Base-by-base conservation (phyloP, 2,888 invertebrate genomes). In the Hipparchia semele region DNA sequence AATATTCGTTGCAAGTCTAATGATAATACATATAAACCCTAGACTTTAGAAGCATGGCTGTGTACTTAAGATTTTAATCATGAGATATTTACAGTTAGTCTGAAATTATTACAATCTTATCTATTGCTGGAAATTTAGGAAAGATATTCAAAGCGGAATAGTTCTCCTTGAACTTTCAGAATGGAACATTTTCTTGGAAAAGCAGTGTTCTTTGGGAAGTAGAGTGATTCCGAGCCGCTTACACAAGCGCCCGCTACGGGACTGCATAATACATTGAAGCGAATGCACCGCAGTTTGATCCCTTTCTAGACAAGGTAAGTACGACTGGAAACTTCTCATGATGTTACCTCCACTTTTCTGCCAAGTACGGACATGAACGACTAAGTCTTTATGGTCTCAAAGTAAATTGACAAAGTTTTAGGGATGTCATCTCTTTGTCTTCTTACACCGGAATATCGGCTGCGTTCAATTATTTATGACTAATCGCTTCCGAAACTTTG, bases 221-320 rank as follows among this genome's bases (percentile, higher is more conserved):
- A 82, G 85, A 90, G 91, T 88, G 91, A 89, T 89, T 90, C 85
- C 85, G 89, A 90, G 91, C 88, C 88, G 91, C 91, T 91, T 90
- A 91, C 87, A 88, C 84, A 82, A 85, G 84, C 87, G 86, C 84
- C 84, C 87, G 87, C 82, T 80, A 83, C 80, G 85, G 80, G 86
- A 88, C 92, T 94, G 94, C 94, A 94, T 94, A 93, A 94, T 92
- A 92, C 91, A 94, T 93, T 87, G 89, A 89, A 84, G 88, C 83
- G 92, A 92, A 91, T 93, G 94, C 91, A 91, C 91, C 90, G 81
- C 92, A 92, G 90, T 91, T 91, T 92, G 92, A 93, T 93, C 92
- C 91, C 87, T 90, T 89, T 87, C 91, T 89, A 91, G 92, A 92
- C 92, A 90, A 90, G 89, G 91, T 90, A 93, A 92, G 92, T 90